phyloP scores from a whole-genome alignment of 2,888 invertebrate species.

The Netelia inedita region DNA sequence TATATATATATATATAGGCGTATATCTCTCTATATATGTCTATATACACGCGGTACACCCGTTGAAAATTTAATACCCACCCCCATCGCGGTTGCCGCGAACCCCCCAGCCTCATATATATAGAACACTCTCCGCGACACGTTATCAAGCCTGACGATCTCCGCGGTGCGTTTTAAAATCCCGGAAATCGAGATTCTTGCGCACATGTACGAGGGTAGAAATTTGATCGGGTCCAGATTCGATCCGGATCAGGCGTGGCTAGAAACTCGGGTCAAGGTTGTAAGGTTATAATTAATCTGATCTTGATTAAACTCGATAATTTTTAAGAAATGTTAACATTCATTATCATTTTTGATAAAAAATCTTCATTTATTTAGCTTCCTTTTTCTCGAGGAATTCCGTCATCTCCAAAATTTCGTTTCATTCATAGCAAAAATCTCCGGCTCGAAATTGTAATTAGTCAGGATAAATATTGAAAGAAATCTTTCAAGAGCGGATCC shows the following conservation, averaged over 20 bases:
- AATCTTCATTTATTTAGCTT: background rate
- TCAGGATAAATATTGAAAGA: slow-evolving; percentile 25
- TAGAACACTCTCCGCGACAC: slow-evolving; percentile 28
- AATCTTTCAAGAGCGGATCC: background rate
- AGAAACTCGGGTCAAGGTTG: no score
- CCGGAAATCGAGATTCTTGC: slow-evolving; percentile 57
- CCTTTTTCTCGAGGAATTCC: background rate
- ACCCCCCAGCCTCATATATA: slow-evolving; percentile 15
- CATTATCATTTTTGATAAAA: no score
- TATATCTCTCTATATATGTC: background rate
- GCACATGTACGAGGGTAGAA: background rate
- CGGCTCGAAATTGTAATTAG: background rate
- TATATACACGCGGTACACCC: slow-evolving; percentile 4
- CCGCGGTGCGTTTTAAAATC: slow-evolving; percentile 26
- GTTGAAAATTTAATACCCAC: slow-evolving; percentile 73
- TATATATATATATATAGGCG: background rate
- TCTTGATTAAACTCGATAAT: no score
- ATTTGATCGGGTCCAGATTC: background rate
- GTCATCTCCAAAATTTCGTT: background rate
- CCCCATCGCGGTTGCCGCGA: slow-evolving; percentile 45
- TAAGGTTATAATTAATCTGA: no score
- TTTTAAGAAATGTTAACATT: no score
- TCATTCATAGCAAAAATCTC: background rate
- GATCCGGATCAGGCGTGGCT: no score
- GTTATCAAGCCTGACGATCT: slow-evolving; percentile 56